Percentiles rank a stretch among this genome's conserved stretches.
Conservation (phyloP, 2,888 invertebrate genomes). For the Ichneumoninae sp. region DNA sequence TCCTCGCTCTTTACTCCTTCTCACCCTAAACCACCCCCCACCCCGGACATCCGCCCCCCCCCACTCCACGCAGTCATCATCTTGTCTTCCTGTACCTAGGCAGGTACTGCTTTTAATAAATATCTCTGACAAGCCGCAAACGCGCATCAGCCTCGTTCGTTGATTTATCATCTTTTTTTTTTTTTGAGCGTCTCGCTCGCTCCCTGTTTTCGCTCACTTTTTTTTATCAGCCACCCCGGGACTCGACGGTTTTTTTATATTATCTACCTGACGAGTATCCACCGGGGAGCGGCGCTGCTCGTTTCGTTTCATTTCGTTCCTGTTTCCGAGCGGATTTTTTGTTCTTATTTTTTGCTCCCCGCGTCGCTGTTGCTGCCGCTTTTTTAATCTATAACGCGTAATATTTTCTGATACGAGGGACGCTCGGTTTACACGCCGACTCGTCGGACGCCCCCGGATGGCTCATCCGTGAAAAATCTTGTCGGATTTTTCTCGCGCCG, state of each 20-base stretch:
- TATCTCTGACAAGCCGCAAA: constrained; percentile 46
- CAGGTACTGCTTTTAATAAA: constrained; percentile 62
- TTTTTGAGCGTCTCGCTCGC: neutral
- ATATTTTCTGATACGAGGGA: constrained; percentile 52
- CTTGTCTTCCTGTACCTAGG: constrained; percentile 41
- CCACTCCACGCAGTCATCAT: neutral
- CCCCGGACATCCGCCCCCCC: neutral
- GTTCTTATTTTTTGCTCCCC: constrained; percentile 14
- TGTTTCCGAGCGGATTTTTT: neutral
- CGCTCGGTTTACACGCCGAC: too few relatives aligned
- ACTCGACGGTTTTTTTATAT: constrained; percentile 45
- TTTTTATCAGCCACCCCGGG: constrained; percentile 26
- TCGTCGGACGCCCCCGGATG: neutral
- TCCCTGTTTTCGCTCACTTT: constrained; percentile 18
- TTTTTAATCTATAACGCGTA: constrained; percentile 47
- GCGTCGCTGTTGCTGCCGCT: neutral
- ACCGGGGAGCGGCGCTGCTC: constrained; percentile 62
- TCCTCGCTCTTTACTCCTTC: constrained; percentile 38
- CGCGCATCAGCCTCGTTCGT: constrained; percentile 47
- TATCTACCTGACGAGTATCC: constrained; percentile 60
- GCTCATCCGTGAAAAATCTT: constrained; percentile 54
- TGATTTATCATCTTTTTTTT: constrained; percentile 41
- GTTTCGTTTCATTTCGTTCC: constrained; percentile 53
- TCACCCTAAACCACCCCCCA: constrained; percentile 21
- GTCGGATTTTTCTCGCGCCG: constrained; percentile 20